Conservation (phyloP, 2,888 invertebrate species). For the Cephus spinipes region DNA sequence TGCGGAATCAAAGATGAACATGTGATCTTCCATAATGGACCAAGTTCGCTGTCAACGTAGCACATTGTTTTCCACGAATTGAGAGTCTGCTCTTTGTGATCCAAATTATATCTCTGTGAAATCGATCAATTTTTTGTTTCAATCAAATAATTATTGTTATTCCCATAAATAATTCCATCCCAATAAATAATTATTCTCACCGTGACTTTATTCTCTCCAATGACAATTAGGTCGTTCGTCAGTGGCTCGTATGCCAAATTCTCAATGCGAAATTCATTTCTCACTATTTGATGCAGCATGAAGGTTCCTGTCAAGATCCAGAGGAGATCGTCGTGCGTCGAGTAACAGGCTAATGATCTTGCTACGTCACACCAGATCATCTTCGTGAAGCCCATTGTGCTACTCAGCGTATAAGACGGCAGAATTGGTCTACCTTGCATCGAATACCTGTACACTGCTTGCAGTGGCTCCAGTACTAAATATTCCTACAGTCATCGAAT, state of each 20-base stretch:
- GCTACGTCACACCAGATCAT: constrained; percentile 39
- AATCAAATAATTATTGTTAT: background rate
- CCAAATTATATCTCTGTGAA: constrained; percentile 33
- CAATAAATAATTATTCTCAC: constrained; percentile 19
- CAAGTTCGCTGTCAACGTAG: constrained; percentile 38
- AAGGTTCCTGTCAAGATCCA: constrained; percentile 35
- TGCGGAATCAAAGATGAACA: constrained; percentile 32
- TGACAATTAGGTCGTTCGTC: constrained; percentile 35
- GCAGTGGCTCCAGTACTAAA: constrained; percentile 32
- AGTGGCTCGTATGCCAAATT: constrained; percentile 32
- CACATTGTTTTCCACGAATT: constrained; percentile 26
- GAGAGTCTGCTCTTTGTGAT: constrained; percentile 30
- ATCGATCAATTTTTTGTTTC: constrained; percentile 13
- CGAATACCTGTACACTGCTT: constrained; percentile 38
- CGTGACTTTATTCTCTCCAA: constrained; percentile 32
- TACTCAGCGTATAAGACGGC: constrained; percentile 31
- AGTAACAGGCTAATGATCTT: constrained; percentile 31
- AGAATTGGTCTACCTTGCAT: constrained; percentile 41
- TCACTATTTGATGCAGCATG: constrained; percentile 30
- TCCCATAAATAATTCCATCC: background rate
- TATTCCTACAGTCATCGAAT: constrained; percentile 37
- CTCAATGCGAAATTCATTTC: constrained; percentile 37
- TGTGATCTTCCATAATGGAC: constrained; percentile 40
- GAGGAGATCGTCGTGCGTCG: constrained; percentile 35
- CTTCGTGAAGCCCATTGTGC: constrained; percentile 36